phyloP scores from a whole-genome alignment of 1,140 invertebrate genomes.

The Monomorium pharaonis region DNA sequence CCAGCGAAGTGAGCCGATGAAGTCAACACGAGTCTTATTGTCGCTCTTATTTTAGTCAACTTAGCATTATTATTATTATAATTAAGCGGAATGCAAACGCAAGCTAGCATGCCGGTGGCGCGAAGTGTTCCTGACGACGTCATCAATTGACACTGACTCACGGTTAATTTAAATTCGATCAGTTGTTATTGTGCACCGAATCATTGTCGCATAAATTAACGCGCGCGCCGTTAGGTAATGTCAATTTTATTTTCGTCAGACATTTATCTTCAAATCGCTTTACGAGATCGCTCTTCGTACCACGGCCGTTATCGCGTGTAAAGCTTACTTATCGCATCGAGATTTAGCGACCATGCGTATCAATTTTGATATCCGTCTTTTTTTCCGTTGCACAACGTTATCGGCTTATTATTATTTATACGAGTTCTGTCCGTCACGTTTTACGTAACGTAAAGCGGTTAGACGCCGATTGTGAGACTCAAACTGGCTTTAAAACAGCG shows the following conservation, averaged over 20 bases:
- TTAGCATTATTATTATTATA: constrained; percentile 53
- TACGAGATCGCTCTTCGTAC: background rate
- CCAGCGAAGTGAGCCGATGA: constrained; percentile 31
- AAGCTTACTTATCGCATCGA: background rate
- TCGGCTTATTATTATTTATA: constrained; percentile 24
- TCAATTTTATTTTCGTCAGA: background rate
- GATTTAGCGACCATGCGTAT: background rate
- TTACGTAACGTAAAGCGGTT: constrained; percentile 16
- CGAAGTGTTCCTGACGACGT: background rate
- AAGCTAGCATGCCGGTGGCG: background rate
- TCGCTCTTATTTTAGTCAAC: constrained; percentile 43
- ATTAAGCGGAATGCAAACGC: constrained; percentile 45
- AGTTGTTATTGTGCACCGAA: background rate
- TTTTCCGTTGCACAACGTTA: background rate
- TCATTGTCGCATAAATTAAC: background rate
- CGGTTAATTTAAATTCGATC: background rate
- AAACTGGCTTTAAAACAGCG: background rate
- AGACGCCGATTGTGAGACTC: background rate
- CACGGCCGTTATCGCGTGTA: background rate
- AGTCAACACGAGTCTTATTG: constrained; percentile 48
- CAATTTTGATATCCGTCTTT: background rate
- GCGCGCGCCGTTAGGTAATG: background rate
- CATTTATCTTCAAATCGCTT: background rate
- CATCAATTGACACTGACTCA: background rate
- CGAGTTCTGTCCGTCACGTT: background rate